A percentile compares a stretch with the other conserved stretches of the same genome.
Conservation (phyloP, 2,797 vertebrate genomes). For the Crenichthys baileyi region DNA sequence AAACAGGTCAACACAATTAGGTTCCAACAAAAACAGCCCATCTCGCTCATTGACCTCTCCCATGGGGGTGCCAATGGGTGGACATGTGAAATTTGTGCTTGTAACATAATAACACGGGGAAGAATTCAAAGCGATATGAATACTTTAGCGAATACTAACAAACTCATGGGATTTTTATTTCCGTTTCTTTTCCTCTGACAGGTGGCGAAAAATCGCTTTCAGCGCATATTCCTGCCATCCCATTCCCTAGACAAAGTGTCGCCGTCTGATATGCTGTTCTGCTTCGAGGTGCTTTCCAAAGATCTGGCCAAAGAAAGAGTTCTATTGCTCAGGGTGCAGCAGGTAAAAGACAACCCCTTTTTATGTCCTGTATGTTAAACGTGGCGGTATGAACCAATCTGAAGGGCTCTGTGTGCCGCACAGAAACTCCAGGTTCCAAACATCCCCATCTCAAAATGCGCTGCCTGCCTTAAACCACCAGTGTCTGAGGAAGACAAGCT, state of each 20-base stretch:
- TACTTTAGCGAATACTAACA: too few relatives aligned
- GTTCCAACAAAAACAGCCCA: not conserved
- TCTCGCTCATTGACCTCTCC: too few relatives aligned
- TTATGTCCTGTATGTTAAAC: not conserved
- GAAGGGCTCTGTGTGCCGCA: slow-evolving; percentile 1
- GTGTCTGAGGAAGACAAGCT: slow-evolving; percentile 93
- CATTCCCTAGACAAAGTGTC: slow-evolving; percentile 90
- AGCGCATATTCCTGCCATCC: slow-evolving; percentile 88
- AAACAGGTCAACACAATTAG: not conserved
- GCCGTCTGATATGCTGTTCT: slow-evolving; percentile 89
- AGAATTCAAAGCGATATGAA: too few relatives aligned
- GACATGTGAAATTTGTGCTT: too few relatives aligned
- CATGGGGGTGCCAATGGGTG: too few relatives aligned
- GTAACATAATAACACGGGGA: too few relatives aligned
- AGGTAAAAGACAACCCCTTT: slow-evolving; percentile 78
- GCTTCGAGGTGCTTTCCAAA: slow-evolving; percentile 94
- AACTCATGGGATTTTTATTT: not conserved
- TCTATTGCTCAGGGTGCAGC: slow-evolving; percentile 90
- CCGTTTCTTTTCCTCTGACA: slow-evolving; percentile 43
- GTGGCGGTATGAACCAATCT: not conserved
- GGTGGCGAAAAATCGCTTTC: slow-evolving; percentile 92
- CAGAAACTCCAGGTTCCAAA: slow-evolving; percentile 95
- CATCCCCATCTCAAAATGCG: slow-evolving; percentile 91
- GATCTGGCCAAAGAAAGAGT: slow-evolving; percentile 94
- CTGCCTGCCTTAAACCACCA: slow-evolving; percentile 93